Base-by-base conservation (phyloP, 2,888 invertebrate species). In the Papilio demoleus region DNA sequence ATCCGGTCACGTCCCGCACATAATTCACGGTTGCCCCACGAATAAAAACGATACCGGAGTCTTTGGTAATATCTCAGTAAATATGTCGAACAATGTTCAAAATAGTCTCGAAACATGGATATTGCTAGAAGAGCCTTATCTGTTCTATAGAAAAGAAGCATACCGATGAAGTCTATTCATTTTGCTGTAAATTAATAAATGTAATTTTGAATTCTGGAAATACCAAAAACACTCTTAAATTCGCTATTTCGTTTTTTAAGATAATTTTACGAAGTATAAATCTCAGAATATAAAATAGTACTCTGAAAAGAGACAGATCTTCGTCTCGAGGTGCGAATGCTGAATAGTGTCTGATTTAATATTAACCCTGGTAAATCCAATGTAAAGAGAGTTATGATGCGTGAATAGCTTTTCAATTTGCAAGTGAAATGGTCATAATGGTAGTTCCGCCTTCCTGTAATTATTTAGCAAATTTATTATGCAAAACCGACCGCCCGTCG, bases 311-410 rank as follows among this genome's bases (percentile, higher is more conserved):
- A 12, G 11, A 1, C 38, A 38, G 11, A 42, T 5, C n/a, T 42
- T 11, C 9, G 19, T 47, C 12, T 2, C 1, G 42, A 42, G 42
- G 45, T 45, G 47, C n/a, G 11, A 47, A 47, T 22, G 22, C 22
- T 47, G 47, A 47, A 47, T 45, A 2, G 19, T 9, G 19, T 0
- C 19, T 17, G 17, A 42, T 22, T 47, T 47, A 22, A 65, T 17
- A 31, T 11, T 24, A 53, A 65, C 27, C 65, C 40, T 56, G 31
- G 31, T 31, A 31, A 47, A 24, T 12, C 4, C 38, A 47, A 47
- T 60, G 81, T 85, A 79, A 87, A 83, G 86, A 87, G 88, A 87
- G 87, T 85, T 78, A 80, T 79, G 78, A 81, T 75, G 79, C 77
- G 77, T 78, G 81, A 77, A 83, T 80, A 74, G 81, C 81, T 81